Conservation (phyloP, 2,888 invertebrate species). For the Hedya salicella region DNA sequence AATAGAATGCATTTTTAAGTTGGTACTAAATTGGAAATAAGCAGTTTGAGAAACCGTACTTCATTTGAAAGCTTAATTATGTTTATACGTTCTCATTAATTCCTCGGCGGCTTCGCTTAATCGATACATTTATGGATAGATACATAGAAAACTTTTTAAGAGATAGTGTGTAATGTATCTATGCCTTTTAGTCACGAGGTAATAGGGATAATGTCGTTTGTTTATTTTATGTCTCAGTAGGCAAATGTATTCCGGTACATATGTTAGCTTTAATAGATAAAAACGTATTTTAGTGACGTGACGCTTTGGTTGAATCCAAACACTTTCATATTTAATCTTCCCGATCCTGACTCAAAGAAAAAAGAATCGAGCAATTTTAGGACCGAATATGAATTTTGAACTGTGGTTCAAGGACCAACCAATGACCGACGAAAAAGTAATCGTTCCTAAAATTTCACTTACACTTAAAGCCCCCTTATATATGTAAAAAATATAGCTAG, state of each 20-base stretch:
- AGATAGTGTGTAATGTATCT: constrained; percentile 52
- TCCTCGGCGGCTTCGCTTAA: constrained; percentile 71
- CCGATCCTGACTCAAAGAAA: no score
- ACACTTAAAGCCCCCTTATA: no score
- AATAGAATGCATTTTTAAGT: neutral
- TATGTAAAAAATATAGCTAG: no score
- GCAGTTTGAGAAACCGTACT: neutral
- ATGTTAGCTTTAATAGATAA: constrained; percentile 8
- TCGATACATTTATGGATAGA: constrained; percentile 61
- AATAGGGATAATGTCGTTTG: constrained; percentile 55
- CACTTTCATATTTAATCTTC: no score
- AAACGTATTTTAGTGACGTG: constrained; percentile 34
- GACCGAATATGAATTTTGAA: no score
- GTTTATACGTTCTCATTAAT: constrained; percentile 78
- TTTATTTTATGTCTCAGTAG: constrained; percentile 33
- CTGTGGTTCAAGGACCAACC: no score
- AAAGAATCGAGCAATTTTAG: no score
- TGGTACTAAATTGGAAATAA: constrained; percentile 1
- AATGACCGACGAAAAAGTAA: no score
- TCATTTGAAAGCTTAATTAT: constrained; percentile 81
- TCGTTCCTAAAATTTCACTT: no score
- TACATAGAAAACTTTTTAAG: constrained; percentile 62
- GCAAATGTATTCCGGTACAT: constrained; percentile 7
- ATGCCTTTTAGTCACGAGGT: constrained; percentile 47
- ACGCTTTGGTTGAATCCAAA: neutral